These are phyloP conservation scores for Agonopterix alstromeriana DNA, from an alignment of 2,888 invertebrate genomes.

Conservation along the genomic window DNA sequence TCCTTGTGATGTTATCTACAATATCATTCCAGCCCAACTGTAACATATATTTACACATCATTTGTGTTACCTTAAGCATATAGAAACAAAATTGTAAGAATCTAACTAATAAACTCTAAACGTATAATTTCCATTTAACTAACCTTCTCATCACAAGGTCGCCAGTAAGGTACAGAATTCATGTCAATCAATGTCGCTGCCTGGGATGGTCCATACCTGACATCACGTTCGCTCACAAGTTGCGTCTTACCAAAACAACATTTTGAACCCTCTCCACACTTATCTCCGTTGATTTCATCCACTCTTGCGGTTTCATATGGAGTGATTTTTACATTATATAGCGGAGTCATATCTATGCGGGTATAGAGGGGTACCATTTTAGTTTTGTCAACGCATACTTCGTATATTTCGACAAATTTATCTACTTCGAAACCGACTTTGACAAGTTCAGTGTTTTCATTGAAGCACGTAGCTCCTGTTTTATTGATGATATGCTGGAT, in stretches of 20 bases:
- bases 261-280: neutral
- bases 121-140: no score
- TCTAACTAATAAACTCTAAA: no score
- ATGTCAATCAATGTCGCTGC: neutral
- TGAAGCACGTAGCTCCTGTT: constrained; percentile 5
- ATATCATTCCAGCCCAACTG: no score
- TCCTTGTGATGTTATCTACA: no score
- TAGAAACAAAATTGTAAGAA: no score
- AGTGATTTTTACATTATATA: neutral
- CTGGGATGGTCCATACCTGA: neutral
- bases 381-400: constrained; percentile 8
- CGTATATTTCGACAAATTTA: constrained; percentile 6
- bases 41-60: no score
- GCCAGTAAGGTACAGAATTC: constrained; percentile 3
- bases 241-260: constrained; percentile 1
- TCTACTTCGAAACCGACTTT: constrained; percentile 7
- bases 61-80: no score
- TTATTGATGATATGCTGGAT: no score
- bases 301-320: no score
- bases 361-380: constrained; percentile 6
- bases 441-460: constrained; percentile 7
- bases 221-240: neutral
- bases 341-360: neutral
- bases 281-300: neutral
- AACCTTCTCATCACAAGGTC: neutral